Percentiles rank a stretch among this genome's conserved stretches.
These are phyloP conservation scores for Pagetopsis macropterus DNA, from an alignment of 2,797 vertebrate species.

Conservation along the genomic window DNA sequence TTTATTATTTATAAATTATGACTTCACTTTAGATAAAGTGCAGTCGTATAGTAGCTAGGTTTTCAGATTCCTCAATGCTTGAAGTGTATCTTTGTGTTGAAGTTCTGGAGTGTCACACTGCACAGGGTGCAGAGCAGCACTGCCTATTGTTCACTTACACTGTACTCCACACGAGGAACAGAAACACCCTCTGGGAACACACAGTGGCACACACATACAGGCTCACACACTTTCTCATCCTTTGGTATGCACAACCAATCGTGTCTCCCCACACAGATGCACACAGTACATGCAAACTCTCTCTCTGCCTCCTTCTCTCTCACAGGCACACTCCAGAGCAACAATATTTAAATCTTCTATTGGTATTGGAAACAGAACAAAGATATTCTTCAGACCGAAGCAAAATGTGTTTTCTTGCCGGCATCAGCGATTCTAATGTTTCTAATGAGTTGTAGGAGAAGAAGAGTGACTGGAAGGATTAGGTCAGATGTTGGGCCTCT, in stretches of 20 bases:
- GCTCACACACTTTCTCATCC: conserved; percentile 59
- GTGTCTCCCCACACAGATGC: conserved; percentile 62
- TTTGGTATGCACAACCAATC: conserved; percentile 64
- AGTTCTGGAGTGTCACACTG: conserved; percentile 53
- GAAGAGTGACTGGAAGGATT: conserved; percentile 65
- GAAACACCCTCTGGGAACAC: conserved; percentile 70
- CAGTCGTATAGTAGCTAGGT: background rate
- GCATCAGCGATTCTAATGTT: conserved; percentile 84
- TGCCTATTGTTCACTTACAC: conserved; percentile 75
- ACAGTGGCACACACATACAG: conserved; percentile 46
- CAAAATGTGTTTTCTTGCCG: conserved; percentile 82
- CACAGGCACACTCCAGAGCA: conserved; percentile 69
- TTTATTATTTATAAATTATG: background rate
- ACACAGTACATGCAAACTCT: conserved; percentile 41
- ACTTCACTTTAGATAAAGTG: background rate
- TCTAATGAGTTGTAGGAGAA: conserved; percentile 80
- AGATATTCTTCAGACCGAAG: conserved; percentile 82
- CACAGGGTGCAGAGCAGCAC: conserved; percentile 58
- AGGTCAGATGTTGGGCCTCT: conserved; percentile 36
- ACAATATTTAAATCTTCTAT: conserved; percentile 84
- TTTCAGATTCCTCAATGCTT: conserved; percentile 38
- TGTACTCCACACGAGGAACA: conserved; percentile 67
- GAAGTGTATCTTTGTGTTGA: conserved; percentile 51
- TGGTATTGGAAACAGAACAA: conserved; percentile 87
- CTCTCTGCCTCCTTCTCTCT: conserved; percentile 44